Base-by-base conservation (phyloP, 2,888 invertebrate genomes). In the Amblyjoppa proteus region DNA sequence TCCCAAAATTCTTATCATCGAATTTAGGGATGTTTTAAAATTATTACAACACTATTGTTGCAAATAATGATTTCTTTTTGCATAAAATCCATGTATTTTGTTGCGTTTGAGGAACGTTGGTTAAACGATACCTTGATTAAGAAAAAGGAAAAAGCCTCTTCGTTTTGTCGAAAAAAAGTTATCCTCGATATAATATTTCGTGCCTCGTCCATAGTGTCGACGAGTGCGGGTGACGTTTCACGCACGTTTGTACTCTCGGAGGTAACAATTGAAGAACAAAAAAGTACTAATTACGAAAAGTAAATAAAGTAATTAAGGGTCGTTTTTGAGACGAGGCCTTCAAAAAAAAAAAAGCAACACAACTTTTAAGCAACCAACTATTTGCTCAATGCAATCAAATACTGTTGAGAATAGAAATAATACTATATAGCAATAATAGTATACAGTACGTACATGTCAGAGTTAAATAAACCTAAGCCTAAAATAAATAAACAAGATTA, bases 331-430 rank as follows among this genome's bases (percentile, higher is more conserved):
- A 89, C 90, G 89, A 91, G 90, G 90, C 89, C 90, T 92, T 92
- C 89, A 88, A 86, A 28, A 58, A 20, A n/a, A n/a, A n/a, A 56
- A 58, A 58, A 58, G 9, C 20, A 20, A 20, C 20, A 20, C 75
- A 81, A 88, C 69, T 88, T 89, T 90, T 89, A 91, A 91, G 91
- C 91, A 91, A 83, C 75, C 84, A 88, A 87, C 90, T 86, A 88
- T 90, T 91, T 91, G 91, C 92, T 92, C 91, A 90, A 90, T 91
- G 90, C 91, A 92, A 92, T 92, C 92, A 91, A 92, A 92, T 64
- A 64, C 90, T 90, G 89, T 91, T 90, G 89, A 88, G 85, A 91
- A 91, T 20, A 20, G 20, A 20, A 20, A 20, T 20, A 20, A 20
- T 20, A 20, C 20, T 20, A 20, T 20, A 20, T 20, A 20, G 20